phyloP scores from a whole-genome alignment of 2,888 invertebrate species.

The Periphyllus acericola region DNA sequence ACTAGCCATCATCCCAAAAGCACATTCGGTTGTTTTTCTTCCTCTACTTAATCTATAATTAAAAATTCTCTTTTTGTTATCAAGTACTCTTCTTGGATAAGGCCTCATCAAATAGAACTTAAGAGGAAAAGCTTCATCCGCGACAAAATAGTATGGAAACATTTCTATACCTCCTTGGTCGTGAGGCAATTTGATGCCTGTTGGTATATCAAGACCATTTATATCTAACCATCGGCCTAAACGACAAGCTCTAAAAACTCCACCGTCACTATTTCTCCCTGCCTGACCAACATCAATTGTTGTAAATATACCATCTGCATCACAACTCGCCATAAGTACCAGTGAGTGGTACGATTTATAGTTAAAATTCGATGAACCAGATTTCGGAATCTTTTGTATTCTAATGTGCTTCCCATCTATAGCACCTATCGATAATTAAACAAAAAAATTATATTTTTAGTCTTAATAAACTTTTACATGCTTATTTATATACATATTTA shows the following conservation, averaged over 20 bases:
- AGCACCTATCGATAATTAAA: conserved; percentile 21
- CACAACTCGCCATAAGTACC: conserved; percentile 23
- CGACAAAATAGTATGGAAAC: conserved; percentile 27
- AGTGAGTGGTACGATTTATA: conserved; percentile 12
- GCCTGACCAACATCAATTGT: conserved; percentile 29
- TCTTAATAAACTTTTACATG: conserved; percentile 24
- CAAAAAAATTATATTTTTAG: conserved; percentile 5
- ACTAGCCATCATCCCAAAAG: conserved; percentile 25
- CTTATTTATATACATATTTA: conserved; percentile 33
- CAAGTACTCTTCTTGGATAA: conserved; percentile 25
- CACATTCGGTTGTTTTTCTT: conserved; percentile 36
- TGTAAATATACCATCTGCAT: conserved; percentile 24
- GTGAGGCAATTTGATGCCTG: conserved; percentile 20
- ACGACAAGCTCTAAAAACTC: conserved; percentile 25
- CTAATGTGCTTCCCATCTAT: conserved; percentile 18
- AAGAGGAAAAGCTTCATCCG: conserved; percentile 30
- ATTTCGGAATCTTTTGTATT: conserved; percentile 21
- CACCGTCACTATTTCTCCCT: conserved; percentile 9
- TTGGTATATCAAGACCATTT: conserved; percentile 33
- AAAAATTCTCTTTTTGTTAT: conserved; percentile 28
- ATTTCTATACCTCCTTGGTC: conserved; percentile 7
- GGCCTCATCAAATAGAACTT: conserved; percentile 28
- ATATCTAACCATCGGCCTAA: conserved; percentile 24
- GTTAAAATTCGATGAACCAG: conserved; percentile 15
- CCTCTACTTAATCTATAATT: conserved; percentile 25